Percentiles rank a stretch among this genome's conserved stretches.
Evolutionary conservation across 2,797 vertebrate genomes (phyloP).

Genomic region (Hoplostethus atlanticus): DNA sequence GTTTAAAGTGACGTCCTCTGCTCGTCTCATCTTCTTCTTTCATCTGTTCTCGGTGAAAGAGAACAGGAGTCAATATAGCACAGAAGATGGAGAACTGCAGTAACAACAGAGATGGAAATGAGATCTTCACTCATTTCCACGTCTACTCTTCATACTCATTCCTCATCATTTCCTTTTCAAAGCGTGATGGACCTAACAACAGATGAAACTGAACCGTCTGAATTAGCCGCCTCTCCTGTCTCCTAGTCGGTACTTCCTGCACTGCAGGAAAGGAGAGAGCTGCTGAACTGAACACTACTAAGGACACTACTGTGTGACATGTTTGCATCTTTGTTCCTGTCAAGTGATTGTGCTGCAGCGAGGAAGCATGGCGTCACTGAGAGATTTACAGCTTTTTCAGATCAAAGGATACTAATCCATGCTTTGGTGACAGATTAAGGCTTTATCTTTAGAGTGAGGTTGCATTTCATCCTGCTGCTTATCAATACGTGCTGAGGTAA

Average conservation of each 20-base stretch:
- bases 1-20: slow-evolving; percentile 9
- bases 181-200: too few species aligned
- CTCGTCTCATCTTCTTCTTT: background rate
- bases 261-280: too few species aligned
- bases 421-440: background rate
- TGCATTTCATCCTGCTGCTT: slow-evolving; percentile 54
- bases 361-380: slow-evolving; percentile 47
- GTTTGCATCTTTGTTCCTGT: background rate
- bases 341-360: background rate
- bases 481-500: slow-evolving; percentile 36
- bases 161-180: background rate
- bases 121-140: background rate
- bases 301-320: background rate
- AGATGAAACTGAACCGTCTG: too few species aligned
- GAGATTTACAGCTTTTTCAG: slow-evolving; percentile 34
- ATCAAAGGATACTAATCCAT: slow-evolving; percentile 16
- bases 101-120: too few species aligned
- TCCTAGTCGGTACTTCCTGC: too few species aligned
- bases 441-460: slow-evolving; percentile 25
- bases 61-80: too few species aligned
- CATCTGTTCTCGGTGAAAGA: too few species aligned
- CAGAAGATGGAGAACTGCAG: too few species aligned
- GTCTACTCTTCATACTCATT: background rate
- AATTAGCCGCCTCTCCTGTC: too few species aligned
- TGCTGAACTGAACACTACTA: too few species aligned